These are phyloP conservation scores for Cyprinodon diabolis DNA, from an alignment of 2,797 vertebrate genomes.

Conservation along the genomic window DNA sequence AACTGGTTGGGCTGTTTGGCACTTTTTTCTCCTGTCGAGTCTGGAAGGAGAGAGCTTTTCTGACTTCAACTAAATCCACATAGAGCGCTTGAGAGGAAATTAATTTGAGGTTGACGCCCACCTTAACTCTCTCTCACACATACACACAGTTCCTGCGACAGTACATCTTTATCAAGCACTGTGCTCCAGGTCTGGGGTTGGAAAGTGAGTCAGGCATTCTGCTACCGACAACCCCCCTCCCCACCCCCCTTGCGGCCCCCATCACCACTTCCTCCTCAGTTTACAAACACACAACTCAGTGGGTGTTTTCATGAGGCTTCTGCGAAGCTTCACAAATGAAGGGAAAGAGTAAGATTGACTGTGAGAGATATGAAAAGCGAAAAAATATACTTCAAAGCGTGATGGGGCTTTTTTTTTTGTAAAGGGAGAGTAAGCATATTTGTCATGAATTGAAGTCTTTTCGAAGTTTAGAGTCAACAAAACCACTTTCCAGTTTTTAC, in stretches of 20 bases:
- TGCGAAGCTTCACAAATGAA: conserved; percentile 59
- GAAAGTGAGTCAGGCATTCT: conserved; percentile 77
- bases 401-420: conserved; percentile 5
- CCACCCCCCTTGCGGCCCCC: conserved; percentile 22
- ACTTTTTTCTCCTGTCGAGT: neutral
- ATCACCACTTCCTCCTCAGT: conserved; percentile 68
- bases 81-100: conserved; percentile 7
- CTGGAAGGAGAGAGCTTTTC: conserved; percentile 1
- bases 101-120: conserved; percentile 19
- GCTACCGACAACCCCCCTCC: conserved; percentile 12
- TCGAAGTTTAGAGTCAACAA: neutral
- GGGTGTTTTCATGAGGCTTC: conserved; percentile 70
- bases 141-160: conserved; percentile 1
- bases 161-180: conserved; percentile 8
- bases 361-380: neutral
- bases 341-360: conserved; percentile 44
- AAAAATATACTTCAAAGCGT: conserved; percentile 4
- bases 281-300: conserved; percentile 70
- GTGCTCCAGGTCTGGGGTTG: conserved; percentile 50
- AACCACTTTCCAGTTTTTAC: neutral
- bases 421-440: neutral
- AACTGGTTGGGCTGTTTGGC: neutral
- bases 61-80: conserved; percentile 7
- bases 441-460: conserved; percentile 17
- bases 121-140: conserved; percentile 3